Conservation (phyloP, 2,797 vertebrate genomes). For the Galago senegalensis region DNA sequence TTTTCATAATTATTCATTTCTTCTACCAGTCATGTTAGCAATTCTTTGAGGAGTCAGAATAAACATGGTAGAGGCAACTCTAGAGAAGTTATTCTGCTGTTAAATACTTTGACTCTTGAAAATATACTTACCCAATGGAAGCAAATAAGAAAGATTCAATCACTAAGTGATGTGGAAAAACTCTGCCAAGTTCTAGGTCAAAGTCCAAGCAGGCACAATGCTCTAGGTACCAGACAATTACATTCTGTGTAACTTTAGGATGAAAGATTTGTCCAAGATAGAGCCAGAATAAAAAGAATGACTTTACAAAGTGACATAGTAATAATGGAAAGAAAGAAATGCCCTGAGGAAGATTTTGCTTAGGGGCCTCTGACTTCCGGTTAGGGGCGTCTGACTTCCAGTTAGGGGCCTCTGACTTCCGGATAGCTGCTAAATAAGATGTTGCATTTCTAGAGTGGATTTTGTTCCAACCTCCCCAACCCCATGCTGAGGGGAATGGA, state of each 20-base stretch:
- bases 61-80: neutral
- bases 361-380: neutral
- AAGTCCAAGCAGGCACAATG: neutral
- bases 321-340: neutral
- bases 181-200: neutral
- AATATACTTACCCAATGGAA: neutral
- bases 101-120: neutral
- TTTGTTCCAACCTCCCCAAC: neutral
- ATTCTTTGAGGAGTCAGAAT: neutral
- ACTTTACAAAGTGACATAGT: neutral
- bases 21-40: neutral
- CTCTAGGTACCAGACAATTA: too few species aligned
- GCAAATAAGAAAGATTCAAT: neutral
- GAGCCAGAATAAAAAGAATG: neutral
- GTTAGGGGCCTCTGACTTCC: neutral
- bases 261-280: neutral
- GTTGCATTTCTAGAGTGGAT: neutral
- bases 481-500: neutral
- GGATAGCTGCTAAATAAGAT: neutral
- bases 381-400: too few species aligned
- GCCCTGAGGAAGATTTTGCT: neutral
- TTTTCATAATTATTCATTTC: neutral
- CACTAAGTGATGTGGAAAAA: neutral
- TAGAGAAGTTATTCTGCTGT: neutral
- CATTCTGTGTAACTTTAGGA: neutral